Conservation (phyloP, 2,888 invertebrate genomes). For the Cotesia congregata region DNA sequence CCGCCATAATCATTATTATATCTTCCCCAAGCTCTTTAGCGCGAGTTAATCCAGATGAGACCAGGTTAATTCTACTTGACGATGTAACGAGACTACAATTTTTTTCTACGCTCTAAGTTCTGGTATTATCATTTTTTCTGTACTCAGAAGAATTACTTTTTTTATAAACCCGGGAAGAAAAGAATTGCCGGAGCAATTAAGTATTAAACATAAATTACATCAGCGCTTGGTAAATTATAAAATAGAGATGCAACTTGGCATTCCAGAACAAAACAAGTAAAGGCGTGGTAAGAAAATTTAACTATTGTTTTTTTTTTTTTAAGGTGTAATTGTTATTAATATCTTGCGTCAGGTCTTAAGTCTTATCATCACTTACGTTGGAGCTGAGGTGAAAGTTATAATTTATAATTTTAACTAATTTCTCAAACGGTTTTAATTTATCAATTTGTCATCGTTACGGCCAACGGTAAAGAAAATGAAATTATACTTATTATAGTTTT, state of each 20-base stretch:
- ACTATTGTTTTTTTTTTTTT: conserved; percentile 30
- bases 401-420: background rate
- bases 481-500: background rate
- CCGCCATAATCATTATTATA: no score
- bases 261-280: background rate
- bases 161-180: no score
- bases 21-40: background rate
- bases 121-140: background rate
- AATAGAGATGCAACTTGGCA: background rate
- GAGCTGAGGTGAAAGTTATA: conserved; percentile 10
- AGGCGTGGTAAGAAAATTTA: conserved; percentile 10
- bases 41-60: no score
- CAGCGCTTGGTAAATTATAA: background rate
- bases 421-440: conserved; percentile 6
- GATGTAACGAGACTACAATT: no score
- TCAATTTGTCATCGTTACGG: conserved; percentile 44
- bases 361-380: conserved; percentile 39
- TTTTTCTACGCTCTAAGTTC: background rate
- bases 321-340: background rate
- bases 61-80: no score
- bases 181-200: background rate
- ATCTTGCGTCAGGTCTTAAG: conserved; percentile 30
- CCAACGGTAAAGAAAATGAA: conserved; percentile 49
- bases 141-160: no score
- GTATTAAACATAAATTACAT: background rate